A percentile compares a stretch with the other conserved stretches of the same genome.
These are phyloP conservation scores for Triplophysa tibetana DNA, from an alignment of 2,113 vertebrate genomes.

Conservation along the genomic window DNA sequence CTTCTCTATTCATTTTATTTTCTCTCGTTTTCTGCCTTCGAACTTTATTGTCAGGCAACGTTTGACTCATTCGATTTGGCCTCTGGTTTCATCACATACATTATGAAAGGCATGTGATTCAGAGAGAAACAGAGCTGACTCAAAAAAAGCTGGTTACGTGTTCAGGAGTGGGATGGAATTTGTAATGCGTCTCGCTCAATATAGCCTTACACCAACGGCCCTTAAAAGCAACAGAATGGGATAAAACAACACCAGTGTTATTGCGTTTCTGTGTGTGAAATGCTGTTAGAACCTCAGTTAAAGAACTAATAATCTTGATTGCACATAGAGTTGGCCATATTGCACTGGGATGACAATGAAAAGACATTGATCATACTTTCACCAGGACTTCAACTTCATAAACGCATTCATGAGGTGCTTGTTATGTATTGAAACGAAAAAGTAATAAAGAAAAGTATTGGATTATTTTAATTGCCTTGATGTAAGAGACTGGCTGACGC, in stretches of 20 bases:
- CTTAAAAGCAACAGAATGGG: neutral
- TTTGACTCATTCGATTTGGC: constrained; percentile 57
- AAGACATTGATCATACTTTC: neutral
- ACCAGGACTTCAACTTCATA: neutral
- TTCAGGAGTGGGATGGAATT: constrained; percentile 46
- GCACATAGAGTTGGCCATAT: neutral
- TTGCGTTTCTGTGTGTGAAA: neutral
- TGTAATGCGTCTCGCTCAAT: constrained; percentile 44
- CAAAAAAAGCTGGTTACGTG: constrained; percentile 50
- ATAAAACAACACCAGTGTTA: neutral
- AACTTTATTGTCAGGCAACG: constrained; percentile 43
- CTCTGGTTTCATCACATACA: constrained; percentile 57
- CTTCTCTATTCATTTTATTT: neutral
- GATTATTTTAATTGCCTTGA: neutral
- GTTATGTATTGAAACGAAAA: neutral
- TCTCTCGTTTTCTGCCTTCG: neutral
- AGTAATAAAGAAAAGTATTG: neutral
- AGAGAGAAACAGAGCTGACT: constrained; percentile 56
- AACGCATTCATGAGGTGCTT: neutral
- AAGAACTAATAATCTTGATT: neutral
- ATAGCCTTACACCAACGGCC: constrained; percentile 29
- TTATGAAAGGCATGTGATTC: constrained; percentile 63
- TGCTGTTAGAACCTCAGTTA: neutral
- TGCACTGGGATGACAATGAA: neutral
- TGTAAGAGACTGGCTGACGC: constrained; percentile 16